A percentile compares a stretch with the other conserved stretches of the same genome.
phyloP scores from a whole-genome alignment of 2,113 vertebrate species.

The Cephalophus harveyi region DNA sequence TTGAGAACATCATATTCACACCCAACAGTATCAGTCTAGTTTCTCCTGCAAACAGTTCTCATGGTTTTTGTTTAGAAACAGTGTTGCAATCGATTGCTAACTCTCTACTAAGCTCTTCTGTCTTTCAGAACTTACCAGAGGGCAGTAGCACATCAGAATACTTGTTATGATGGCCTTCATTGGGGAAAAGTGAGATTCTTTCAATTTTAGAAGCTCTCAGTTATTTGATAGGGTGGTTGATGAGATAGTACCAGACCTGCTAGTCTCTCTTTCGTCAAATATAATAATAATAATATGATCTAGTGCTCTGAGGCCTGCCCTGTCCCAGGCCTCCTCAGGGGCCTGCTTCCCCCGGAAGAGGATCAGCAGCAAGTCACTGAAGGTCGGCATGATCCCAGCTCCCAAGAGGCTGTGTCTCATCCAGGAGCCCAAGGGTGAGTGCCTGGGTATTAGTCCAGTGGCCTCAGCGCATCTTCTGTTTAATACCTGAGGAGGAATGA shows the following conservation, averaged over 20 bases:
- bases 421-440: slow-evolving; percentile 81
- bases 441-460: rapidly evolving
- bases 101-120: not conserved
- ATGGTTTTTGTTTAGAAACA: not conserved
- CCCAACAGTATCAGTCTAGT: not conserved
- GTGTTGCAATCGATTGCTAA: not conserved
- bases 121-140: not conserved
- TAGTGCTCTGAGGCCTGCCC: no score
- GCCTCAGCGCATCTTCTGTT: not conserved
- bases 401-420: slow-evolving; percentile 84
- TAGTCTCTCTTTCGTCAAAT: not conserved
- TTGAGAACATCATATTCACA: not conserved
- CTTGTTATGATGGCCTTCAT: not conserved
- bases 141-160: not conserved
- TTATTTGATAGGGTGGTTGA: not conserved
- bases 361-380: slow-evolving; percentile 83
- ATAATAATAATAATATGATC: not conserved
- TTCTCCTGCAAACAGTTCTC: not conserved
- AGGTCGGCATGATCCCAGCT: slow-evolving; percentile 83
- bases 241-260: not conserved
- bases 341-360: slow-evolving; percentile 79
- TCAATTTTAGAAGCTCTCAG: not conserved
- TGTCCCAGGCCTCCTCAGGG: slow-evolving; percentile 64
- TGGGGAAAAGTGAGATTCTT: not conserved
- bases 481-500: not conserved